Conservation (phyloP, 2,888 invertebrate genomes). For the Nowickia ferox region DNA sequence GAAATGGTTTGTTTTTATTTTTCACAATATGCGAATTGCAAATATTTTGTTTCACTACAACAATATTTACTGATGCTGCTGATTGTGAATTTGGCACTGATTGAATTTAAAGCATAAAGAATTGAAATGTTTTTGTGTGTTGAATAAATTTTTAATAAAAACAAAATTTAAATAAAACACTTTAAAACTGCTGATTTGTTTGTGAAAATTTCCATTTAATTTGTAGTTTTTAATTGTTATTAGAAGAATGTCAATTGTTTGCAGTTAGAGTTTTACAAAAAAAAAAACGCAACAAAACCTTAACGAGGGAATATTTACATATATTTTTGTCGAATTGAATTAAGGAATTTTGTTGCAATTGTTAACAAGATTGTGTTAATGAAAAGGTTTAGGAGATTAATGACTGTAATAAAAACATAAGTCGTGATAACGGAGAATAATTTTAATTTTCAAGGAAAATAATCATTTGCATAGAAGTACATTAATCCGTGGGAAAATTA, state of each 20-base stretch:
- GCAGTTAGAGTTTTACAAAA: background rate
- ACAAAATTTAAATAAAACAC: background rate
- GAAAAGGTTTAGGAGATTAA: constrained; percentile 14
- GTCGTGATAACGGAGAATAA: no score
- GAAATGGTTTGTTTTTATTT: constrained; percentile 26
- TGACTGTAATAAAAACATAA: background rate
- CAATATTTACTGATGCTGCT: constrained; percentile 15
- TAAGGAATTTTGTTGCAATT: background rate
- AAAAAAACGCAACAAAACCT: background rate
- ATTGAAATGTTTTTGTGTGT: constrained; percentile 13
- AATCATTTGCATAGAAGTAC: background rate
- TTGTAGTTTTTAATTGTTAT: constrained; percentile 23
- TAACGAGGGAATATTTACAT: constrained; percentile 5
- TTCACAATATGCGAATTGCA: background rate
- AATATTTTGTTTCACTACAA: background rate
- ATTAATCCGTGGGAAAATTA: no score
- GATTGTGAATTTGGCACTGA: constrained; percentile 31
- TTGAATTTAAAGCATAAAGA: constrained; percentile 39
- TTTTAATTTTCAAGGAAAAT: background rate
- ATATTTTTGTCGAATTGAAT: background rate
- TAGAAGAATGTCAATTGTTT: constrained; percentile 24
- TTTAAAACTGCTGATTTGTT: constrained; percentile 55
- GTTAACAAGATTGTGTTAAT: constrained; percentile 11
- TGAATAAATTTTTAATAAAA: constrained; percentile 50
- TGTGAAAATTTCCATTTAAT: constrained; percentile 44